Evolutionary conservation across 2,113 vertebrate genomes (phyloP).

Genomic region (Nothocercus julius): DNA sequence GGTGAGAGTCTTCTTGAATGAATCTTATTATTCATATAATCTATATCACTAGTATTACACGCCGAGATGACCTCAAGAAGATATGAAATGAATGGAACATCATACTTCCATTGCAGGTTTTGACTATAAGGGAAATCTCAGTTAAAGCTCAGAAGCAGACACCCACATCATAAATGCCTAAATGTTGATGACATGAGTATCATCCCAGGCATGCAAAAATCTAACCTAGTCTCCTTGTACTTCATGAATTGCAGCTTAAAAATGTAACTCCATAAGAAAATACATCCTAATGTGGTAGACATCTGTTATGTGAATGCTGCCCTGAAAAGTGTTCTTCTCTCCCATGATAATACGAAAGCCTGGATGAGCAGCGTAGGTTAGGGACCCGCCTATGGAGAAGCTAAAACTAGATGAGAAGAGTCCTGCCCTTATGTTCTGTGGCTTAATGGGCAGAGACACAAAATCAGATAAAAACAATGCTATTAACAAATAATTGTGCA

Average conservation of each 20-base stretch:
- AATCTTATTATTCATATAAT: neutral
- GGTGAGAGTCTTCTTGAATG: neutral
- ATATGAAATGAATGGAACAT: neutral
- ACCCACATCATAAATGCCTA: neutral
- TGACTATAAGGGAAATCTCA: neutral
- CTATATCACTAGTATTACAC: neutral
- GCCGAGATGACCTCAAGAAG: neutral
- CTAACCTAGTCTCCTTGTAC: neutral
- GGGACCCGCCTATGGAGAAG: neutral
- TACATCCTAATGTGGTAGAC: neutral
- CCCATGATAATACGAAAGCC: neutral
- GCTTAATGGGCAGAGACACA: neutral
- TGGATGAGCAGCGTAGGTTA: neutral
- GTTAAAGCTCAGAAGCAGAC: neutral
- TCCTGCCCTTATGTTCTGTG: neutral
- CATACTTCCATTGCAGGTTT: neutral
- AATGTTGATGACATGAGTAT: neutral
- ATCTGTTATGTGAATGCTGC: neutral
- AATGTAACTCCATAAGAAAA: neutral
- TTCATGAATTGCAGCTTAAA: neutral
- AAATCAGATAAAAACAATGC: neutral
- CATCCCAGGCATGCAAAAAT: neutral
- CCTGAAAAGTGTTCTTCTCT: neutral
- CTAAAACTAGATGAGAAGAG: fast-evolving
- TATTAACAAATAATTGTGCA: neutral